Conservation (phyloP, 2,797 vertebrate genomes). For the Jordanella pulchra region DNA sequence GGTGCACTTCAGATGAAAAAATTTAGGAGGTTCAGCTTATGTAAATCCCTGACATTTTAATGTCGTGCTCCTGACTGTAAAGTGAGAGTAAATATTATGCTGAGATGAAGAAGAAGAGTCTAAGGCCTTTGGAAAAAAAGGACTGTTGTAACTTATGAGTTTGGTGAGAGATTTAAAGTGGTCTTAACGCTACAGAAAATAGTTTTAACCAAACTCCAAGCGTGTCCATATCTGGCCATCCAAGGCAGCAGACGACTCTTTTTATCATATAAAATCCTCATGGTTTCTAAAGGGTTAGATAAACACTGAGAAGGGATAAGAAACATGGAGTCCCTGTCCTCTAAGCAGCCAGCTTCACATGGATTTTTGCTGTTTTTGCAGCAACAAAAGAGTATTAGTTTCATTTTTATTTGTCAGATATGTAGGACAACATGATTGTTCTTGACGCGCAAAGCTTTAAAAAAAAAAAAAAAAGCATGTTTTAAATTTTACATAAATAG, state of each 20-base stretch:
- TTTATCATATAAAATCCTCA: background rate
- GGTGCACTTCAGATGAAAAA: background rate
- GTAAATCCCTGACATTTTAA: background rate
- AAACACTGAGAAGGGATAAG: background rate
- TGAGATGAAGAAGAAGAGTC: background rate
- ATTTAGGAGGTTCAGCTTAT: background rate
- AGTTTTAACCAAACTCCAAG: background rate
- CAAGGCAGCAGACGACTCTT: background rate
- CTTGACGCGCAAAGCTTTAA: background rate
- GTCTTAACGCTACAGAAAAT: background rate
- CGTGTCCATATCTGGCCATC: background rate
- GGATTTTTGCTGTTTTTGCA: background rate
- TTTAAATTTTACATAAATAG: too few species aligned
- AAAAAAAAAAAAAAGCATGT: background rate
- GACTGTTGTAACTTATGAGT: background rate
- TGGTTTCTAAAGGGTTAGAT: background rate
- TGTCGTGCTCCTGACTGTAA: background rate
- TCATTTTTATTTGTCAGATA: background rate
- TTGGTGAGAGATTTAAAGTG: background rate
- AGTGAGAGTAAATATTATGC: background rate
- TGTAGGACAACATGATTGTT: background rate
- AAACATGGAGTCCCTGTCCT: background rate
- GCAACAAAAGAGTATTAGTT: background rate
- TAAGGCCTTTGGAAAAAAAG: background rate
- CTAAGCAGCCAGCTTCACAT: background rate